Percentiles rank a stretch among this genome's conserved stretches.
phyloP scores from a whole-genome alignment of 2,113 vertebrate genomes.

The Archocentrus centrarchus region DNA sequence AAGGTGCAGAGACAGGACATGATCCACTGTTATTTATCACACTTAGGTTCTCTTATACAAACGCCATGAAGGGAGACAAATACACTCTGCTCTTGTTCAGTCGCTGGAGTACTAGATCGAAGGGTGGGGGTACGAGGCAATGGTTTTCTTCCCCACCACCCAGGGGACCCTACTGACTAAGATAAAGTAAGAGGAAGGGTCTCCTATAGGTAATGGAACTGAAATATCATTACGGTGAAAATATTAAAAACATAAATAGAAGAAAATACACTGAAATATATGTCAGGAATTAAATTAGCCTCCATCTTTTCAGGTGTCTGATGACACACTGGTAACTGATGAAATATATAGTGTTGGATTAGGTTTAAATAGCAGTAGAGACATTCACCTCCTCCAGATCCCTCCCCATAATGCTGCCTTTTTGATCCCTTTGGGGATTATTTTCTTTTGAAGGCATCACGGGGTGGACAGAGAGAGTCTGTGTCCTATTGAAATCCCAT shows the following conservation, averaged over 20 bases:
- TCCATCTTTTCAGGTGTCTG: too few relatives aligned
- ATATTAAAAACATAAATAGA: not conserved
- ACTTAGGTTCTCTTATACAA: not conserved
- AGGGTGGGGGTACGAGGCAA: not conserved
- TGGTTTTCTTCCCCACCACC: too few relatives aligned
- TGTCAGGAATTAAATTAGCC: too few relatives aligned
- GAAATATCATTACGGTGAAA: too few relatives aligned
- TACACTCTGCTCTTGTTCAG: not conserved
- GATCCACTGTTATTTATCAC: not conserved
- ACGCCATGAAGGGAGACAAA: not conserved
- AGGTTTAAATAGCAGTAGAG: not conserved
- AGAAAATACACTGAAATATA: not conserved
- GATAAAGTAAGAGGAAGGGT: too few relatives aligned
- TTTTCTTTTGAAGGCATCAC: not conserved
- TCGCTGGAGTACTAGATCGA: not conserved
- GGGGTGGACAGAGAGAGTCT: not conserved
- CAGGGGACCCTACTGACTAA: too few relatives aligned
- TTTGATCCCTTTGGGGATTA: not conserved
- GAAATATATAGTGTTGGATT: too few relatives aligned
- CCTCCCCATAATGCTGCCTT: not conserved
- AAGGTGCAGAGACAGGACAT: not conserved
- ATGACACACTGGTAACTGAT: too few relatives aligned
- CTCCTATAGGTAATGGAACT: too few relatives aligned
- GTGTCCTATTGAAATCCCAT: not conserved
- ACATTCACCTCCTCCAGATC: not conserved